Conservation (phyloP, 2,888 invertebrate species). For the Heliothis peltigera region DNA sequence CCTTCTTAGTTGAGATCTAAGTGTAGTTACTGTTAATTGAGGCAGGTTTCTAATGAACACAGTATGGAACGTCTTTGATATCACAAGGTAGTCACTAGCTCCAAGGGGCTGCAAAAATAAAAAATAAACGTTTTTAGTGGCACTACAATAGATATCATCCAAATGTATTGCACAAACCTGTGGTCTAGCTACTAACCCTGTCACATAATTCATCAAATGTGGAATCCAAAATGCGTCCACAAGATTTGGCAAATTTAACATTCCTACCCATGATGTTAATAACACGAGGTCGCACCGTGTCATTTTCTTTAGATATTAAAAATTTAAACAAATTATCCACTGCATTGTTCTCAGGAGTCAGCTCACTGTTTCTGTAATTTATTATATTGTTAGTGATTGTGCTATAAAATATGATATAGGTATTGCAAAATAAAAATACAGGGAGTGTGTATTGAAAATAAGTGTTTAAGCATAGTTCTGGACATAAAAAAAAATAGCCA, state of each 20-base stretch:
- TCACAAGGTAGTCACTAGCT: conserved; percentile 97
- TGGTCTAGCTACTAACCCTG: conserved; percentile 90
- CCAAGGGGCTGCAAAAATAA: conserved; percentile 93
- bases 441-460: too few species aligned
- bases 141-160: neutral
- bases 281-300: conserved; percentile 95
- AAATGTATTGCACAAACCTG: neutral
- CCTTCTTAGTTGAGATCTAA: conserved; percentile 96
- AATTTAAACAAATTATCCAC: conserved; percentile 96
- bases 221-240: conserved; percentile 97
- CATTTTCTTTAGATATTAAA: conserved; percentile 96
- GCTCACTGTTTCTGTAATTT: conserved; percentile 91
- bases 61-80: conserved; percentile 98
- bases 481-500: too few species aligned
- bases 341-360: conserved; percentile 88
- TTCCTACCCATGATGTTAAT: conserved; percentile 97
- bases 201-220: conserved; percentile 97
- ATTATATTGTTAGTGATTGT: conserved; percentile 7
- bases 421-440: neutral
- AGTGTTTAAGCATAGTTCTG: too few species aligned
- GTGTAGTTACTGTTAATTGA: conserved; percentile 92
- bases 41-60: conserved; percentile 97
- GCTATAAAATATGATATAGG: conserved; percentile 4
- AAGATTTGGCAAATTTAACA: conserved; percentile 96
- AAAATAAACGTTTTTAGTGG: conserved; percentile 14